Evolutionary conservation across 2,113 vertebrate species (phyloP).

Genomic region (Murina feae): DNA sequence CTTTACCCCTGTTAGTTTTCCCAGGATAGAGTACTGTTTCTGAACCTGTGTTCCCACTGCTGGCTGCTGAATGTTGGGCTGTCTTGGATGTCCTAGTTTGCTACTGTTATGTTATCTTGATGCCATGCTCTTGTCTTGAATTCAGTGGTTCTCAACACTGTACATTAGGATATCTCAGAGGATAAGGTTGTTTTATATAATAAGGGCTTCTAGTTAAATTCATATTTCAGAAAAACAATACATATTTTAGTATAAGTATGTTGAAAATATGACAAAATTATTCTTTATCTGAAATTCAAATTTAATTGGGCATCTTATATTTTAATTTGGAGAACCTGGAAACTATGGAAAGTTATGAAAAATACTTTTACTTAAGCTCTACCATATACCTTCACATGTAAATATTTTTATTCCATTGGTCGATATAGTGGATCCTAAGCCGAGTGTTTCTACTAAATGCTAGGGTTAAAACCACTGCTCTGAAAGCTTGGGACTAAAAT

Average conservation of each 20-base stretch:
- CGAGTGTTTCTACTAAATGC: not conserved
- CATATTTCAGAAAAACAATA: not conserved
- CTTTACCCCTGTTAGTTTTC: not conserved
- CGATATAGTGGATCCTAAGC: not conserved
- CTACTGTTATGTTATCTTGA: not conserved
- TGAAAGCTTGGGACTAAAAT: not conserved
- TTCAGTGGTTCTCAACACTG: not conserved
- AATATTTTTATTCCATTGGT: not conserved
- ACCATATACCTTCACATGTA: not conserved
- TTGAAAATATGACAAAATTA: not conserved
- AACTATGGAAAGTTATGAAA: not conserved
- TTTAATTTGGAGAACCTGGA: slow-evolving; percentile 2
- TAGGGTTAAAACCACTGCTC: not conserved
- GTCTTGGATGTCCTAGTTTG: not conserved
- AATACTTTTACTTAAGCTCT: not conserved
- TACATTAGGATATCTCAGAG: not conserved
- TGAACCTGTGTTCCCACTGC: not conserved
- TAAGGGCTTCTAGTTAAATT: not conserved
- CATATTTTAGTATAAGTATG: not conserved
- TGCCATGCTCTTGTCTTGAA: not conserved
- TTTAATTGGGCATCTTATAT: not conserved
- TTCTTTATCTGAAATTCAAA: not conserved
- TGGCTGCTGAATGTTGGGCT: not conserved
- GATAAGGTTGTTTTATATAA: not conserved
- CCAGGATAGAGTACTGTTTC: not conserved